These are phyloP conservation scores for Eumerus sabulonum DNA, from an alignment of 2,888 invertebrate species.

Conservation along the genomic window DNA sequence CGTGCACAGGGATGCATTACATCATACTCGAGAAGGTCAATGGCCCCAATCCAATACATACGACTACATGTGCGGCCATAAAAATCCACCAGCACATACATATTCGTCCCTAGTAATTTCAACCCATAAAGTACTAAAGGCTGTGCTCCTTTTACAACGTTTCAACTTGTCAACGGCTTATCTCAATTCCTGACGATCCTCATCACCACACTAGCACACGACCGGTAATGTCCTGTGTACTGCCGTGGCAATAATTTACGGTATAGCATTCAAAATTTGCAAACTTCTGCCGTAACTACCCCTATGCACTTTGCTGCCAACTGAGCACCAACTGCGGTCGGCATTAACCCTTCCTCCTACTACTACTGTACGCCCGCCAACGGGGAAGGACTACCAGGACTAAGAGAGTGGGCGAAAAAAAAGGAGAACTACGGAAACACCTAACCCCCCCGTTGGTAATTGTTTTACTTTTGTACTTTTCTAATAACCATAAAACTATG, in stretches of 20 bases:
- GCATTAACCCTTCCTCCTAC: slow-evolving; percentile 35
- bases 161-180: slow-evolving; percentile 12
- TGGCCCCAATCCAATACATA: neutral
- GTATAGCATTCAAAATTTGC: slow-evolving; percentile 50
- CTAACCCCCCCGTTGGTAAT: slow-evolving; percentile 38
- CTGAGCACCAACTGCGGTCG: slow-evolving; percentile 45
- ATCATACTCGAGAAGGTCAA: neutral
- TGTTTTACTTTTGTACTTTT: slow-evolving; percentile 67
- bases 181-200: slow-evolving; percentile 29
- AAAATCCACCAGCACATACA: slow-evolving; percentile 34
- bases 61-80: slow-evolving; percentile 30
- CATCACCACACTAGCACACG: neutral
- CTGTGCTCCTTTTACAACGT: slow-evolving; percentile 13
- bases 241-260: slow-evolving; percentile 57
- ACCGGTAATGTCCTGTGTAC: slow-evolving; percentile 16
- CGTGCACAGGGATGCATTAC: no score
- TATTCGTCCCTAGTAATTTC: slow-evolving; percentile 18
- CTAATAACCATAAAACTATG: slow-evolving; percentile 68
- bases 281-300: slow-evolving; percentile 60
- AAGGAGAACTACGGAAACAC: no score
- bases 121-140: slow-evolving; percentile 46
- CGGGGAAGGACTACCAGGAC: neutral
- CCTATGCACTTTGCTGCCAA: slow-evolving; percentile 60
- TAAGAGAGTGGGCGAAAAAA: neutral
- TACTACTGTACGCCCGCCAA: neutral